These are phyloP conservation scores for Limonius californicus DNA, from an alignment of 1,140 invertebrate genomes.

Conservation along the genomic window DNA sequence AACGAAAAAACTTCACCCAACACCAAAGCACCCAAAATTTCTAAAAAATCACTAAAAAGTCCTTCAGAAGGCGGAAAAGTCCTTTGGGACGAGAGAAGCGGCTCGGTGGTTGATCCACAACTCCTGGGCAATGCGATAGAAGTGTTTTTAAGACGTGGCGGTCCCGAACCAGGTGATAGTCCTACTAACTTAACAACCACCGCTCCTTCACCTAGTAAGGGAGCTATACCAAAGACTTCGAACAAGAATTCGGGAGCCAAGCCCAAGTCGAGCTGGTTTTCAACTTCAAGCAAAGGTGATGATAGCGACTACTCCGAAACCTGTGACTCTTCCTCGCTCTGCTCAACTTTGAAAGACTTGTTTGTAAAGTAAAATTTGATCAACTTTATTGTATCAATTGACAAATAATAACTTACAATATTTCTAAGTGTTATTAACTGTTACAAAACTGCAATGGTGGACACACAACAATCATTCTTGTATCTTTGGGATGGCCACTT, in stretches of 20 bases:
- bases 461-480: no score
- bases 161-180: slow-evolving; percentile 44
- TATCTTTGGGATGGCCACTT: no score
- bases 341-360: slow-evolving; percentile 76
- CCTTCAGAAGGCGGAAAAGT: slow-evolving; percentile 50
- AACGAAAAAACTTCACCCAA: slow-evolving; percentile 51
- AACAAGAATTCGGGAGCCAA: slow-evolving; percentile 38
- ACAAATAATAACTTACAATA: slow-evolving; percentile 18
- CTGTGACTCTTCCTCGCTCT: slow-evolving; percentile 71
- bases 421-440: slow-evolving; percentile 15
- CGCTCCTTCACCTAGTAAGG: slow-evolving; percentile 42
- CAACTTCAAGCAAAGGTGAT: slow-evolving; percentile 50
- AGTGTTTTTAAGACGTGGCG: slow-evolving; percentile 62
- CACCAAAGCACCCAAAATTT: slow-evolving; percentile 38
- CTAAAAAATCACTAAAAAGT: slow-evolving; percentile 30
- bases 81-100: slow-evolving; percentile 67
- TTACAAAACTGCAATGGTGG: slow-evolving; percentile 27
- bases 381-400: slow-evolving; percentile 17
- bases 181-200: slow-evolving; percentile 41
- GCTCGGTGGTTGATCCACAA: slow-evolving; percentile 71
- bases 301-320: slow-evolving; percentile 63
- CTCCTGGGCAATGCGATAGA: slow-evolving; percentile 76
- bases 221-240: slow-evolving; percentile 44
- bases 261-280: slow-evolving; percentile 50
- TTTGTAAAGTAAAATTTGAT: slow-evolving; percentile 64